These are phyloP conservation scores for Macropus fuliginosus DNA, from an alignment of 2,797 vertebrate genomes.

Conservation along the genomic window DNA sequence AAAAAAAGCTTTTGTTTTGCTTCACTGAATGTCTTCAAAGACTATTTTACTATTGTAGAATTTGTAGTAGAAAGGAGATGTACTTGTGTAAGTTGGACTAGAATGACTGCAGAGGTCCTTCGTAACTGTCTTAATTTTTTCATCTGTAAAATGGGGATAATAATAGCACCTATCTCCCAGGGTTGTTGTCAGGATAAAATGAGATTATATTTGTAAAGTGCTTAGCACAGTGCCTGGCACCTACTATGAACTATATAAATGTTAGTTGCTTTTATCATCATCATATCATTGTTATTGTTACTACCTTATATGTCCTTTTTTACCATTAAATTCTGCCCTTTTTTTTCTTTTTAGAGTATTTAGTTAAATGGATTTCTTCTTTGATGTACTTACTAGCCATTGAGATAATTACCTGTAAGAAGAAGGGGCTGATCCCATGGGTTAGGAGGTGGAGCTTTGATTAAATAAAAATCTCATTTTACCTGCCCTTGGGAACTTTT, in stretches of 20 bases:
- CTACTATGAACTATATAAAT: not conserved
- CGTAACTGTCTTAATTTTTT: not conserved
- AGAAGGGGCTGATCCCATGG: slow-evolving; percentile 66
- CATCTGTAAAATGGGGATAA: not conserved
- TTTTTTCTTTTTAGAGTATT: slow-evolving; percentile 56
- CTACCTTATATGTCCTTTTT: not conserved
- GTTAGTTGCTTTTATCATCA: not conserved
- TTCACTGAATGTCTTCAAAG: not conserved
- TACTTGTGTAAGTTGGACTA: not conserved
- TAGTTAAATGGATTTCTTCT: slow-evolving; percentile 49
- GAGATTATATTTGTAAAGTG: not conserved
- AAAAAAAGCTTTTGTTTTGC: not conserved
- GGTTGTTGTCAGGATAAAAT: not conserved
- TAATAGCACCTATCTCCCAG: not conserved
- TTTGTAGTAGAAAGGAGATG: not conserved
- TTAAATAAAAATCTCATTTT: slow-evolving; percentile 71
- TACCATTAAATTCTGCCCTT: slow-evolving; percentile 8
- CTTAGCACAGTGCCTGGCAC: not conserved
- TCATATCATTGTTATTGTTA: not conserved
- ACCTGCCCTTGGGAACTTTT: slow-evolving; percentile 54
- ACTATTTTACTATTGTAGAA: not conserved
- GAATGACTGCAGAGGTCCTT: not conserved
- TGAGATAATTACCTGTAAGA: slow-evolving; percentile 54
- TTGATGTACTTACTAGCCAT: not conserved
- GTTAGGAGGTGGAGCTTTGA: slow-evolving; percentile 77